Evolutionary conservation across 1,140 invertebrate genomes (phyloP).

Genomic region (Sitophilus oryzae): DNA sequence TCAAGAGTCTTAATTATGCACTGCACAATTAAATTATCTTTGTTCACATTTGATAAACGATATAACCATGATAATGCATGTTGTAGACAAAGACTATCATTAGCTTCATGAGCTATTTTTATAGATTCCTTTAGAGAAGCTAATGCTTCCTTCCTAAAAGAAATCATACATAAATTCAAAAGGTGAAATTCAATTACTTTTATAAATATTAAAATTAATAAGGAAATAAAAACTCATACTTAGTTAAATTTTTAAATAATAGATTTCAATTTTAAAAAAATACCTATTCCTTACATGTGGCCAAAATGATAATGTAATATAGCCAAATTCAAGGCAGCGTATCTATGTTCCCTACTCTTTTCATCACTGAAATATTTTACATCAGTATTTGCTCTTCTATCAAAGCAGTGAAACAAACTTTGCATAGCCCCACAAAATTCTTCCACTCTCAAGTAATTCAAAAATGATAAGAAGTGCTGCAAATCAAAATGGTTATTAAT

Average conservation of each 20-base stretch:
- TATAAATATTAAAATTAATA: too few relatives aligned
- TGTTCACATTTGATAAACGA: conserved; percentile 47
- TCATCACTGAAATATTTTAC: conserved; percentile 51
- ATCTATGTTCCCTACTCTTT: conserved; percentile 70
- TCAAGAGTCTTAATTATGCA: conserved; percentile 56
- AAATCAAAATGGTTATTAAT: conserved; percentile 44
- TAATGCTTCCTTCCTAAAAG: conserved; percentile 65
- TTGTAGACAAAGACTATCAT: conserved; percentile 78
- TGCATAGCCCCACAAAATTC: conserved; percentile 82
- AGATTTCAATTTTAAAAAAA: too few relatives aligned
- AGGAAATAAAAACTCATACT: too few relatives aligned
- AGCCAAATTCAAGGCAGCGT: conserved; percentile 84
- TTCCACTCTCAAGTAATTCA: conserved; percentile 80
- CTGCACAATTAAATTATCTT: conserved; percentile 51
- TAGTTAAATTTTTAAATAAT: too few relatives aligned
- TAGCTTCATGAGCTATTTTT: conserved; percentile 79
- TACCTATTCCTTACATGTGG: conserved; percentile 76
- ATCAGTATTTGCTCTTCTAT: conserved; percentile 56
- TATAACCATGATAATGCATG: conserved; percentile 78
- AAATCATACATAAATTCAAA: not conserved
- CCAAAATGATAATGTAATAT: conserved; percentile 81
- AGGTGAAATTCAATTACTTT: too few relatives aligned
- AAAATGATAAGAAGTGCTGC: conserved; percentile 84
- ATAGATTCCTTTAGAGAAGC: conserved; percentile 78
- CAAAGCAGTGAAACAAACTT: conserved; percentile 80